phyloP scores from a whole-genome alignment of 2,888 invertebrate genomes.

The Atherix ibis region DNA sequence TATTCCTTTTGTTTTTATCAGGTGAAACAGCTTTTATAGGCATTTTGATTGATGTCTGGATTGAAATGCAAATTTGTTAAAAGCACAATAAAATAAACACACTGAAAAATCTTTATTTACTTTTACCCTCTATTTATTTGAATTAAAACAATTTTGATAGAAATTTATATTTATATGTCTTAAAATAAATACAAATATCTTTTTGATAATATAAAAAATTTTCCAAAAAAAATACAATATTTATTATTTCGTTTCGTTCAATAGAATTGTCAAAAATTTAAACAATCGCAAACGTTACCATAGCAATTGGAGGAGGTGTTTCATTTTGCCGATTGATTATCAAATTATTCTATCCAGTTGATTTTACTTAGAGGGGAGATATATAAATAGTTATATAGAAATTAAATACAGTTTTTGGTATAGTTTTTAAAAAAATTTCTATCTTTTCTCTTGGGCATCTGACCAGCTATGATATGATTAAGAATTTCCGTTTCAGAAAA shows the following conservation, averaged over 20 bases:
- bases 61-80: neutral
- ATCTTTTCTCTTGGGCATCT: too few relatives aligned
- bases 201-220: neutral
- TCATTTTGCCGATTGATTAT: neutral
- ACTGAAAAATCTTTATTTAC: neutral
- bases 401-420: too few relatives aligned
- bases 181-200: neutral
- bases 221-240: neutral
- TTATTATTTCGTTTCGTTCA: neutral
- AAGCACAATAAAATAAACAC: neutral
- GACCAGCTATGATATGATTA: too few relatives aligned
- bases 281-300: constrained; percentile 5
- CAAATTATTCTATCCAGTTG: too few relatives aligned
- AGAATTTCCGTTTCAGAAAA: too few relatives aligned
- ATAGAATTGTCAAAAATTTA: constrained; percentile 4
- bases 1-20: constrained; percentile 2
- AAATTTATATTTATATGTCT: neutral
- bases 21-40: constrained; percentile 4
- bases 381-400: too few relatives aligned
- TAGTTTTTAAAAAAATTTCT: too few relatives aligned
- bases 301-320: constrained; percentile 2
- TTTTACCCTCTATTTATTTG: neutral
- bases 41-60: constrained; percentile 3
- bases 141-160: neutral
- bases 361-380: too few relatives aligned